Evolutionary conservation across 2,888 invertebrate species (phyloP), one percentile per base, ranked within the genome.

Genomic region (Caenorhabditis panamensis): DNA sequence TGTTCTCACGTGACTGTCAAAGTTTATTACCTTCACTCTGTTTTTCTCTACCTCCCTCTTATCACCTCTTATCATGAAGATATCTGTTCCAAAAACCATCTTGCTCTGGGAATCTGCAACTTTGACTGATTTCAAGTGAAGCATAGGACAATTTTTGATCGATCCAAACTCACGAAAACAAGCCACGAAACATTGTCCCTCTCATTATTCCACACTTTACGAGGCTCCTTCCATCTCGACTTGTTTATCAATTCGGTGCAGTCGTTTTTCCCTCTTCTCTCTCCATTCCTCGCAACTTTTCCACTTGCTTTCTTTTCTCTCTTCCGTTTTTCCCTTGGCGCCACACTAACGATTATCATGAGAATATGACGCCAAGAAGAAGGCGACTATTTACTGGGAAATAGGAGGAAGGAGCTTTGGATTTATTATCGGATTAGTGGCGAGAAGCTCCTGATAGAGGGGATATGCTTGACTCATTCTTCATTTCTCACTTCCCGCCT

Each of bases 141-240:
- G n/a, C n/a, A n/a, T n/a, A n/a, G n/a, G n/a, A n/a, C n/a, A n/a
- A n/a, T n/a, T n/a, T n/a, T n/a, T n/a, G n/a, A n/a, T n/a, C n/a
- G n/a, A n/a, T n/a, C n/a, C n/a, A n/a, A n/a, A n/a, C n/a, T n/a
- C n/a, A n/a, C n/a, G n/a, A n/a, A n/a, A n/a, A n/a, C n/a, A n/a
- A n/a, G n/a, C n/a, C n/a, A n/a, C 51, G 24, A 49, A 49, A 49
- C 49, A 49, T 41, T 41, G 41, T 6, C 9, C 16, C 20, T 54
- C 54, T 54, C 54, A 54, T 54, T 54, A 54, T 54, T 54, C 54
- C 28, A 54, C 28, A 6, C 54, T 54, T 54, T 28, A 54, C 54
- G 51, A 53, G 56, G n/a, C n/a, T n/a, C n/a, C 31, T 36, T 11
- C 6, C 36, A 8, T 11, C 6, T 36, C 41, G 41, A 41, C 41